Conservation (phyloP, 2,888 invertebrate species). For the Nemotelus pantherinus region DNA sequence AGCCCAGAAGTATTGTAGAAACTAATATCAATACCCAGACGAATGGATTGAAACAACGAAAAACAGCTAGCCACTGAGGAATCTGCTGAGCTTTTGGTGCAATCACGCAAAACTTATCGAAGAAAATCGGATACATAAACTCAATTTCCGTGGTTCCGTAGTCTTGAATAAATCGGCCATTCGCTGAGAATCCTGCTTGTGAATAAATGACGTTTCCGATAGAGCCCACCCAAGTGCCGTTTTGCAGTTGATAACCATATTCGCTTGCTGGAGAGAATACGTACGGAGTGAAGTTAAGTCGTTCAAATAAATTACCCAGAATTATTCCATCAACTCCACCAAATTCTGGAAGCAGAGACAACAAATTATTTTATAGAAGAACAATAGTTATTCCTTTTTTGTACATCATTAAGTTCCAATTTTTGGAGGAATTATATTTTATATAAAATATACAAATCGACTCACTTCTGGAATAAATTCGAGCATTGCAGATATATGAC, state of each 20-base stretch:
- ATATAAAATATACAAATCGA: no score
- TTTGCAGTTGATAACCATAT: conserved; percentile 55
- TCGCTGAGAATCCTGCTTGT: conserved; percentile 61
- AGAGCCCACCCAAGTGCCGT: conserved; percentile 58
- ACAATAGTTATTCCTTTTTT: no score
- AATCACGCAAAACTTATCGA: conserved; percentile 64
- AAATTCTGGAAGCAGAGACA: conserved; percentile 48
- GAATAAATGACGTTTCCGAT: conserved; percentile 61
- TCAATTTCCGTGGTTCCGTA: conserved; percentile 60
- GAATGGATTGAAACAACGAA: conserved; percentile 58
- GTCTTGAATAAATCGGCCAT: conserved; percentile 63
- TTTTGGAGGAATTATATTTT: no score
- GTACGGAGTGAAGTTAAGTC: conserved; percentile 60
- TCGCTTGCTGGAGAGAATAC: conserved; percentile 55
- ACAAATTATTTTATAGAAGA: background rate
- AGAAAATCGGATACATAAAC: conserved; percentile 60
- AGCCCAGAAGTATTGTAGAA: conserved; percentile 52
- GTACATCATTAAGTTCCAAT: no score
- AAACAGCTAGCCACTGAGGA: conserved; percentile 64
- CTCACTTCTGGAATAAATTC: conserved; percentile 49
- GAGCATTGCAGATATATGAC: conserved; percentile 52
- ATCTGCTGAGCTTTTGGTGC: conserved; percentile 63
- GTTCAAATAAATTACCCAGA: conserved; percentile 58
- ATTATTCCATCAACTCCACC: conserved; percentile 62
- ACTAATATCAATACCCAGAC: conserved; percentile 55